Evolutionary conservation across 2,888 invertebrate species (phyloP).

Genomic region (Rhodophaea formosa): DNA sequence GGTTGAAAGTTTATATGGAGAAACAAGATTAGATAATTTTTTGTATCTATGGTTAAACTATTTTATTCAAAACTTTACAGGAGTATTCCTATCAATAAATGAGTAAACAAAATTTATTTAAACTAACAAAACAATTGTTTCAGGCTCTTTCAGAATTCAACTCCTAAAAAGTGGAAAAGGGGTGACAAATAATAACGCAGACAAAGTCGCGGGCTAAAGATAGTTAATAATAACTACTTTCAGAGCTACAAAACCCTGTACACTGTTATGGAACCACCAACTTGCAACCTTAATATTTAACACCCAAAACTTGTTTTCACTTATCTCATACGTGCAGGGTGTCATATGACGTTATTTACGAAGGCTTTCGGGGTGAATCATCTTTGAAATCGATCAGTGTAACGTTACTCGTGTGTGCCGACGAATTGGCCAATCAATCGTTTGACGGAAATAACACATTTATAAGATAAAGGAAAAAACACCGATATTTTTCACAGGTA

Average conservation of each 20-base stretch:
- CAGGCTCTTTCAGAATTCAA: too few relatives aligned
- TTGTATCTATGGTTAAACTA: too few relatives aligned
- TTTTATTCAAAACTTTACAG: too few relatives aligned
- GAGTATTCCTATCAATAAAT: too few relatives aligned
- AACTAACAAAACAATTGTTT: too few relatives aligned
- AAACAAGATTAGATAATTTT: too few relatives aligned
- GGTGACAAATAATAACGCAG: not conserved
- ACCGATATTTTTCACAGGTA: not conserved
- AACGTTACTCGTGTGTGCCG: conserved; percentile 13
- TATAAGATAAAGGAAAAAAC: conserved; percentile 8
- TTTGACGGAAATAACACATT: conserved; percentile 11
- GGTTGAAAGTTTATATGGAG: too few relatives aligned
- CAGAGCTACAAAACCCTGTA: not conserved
- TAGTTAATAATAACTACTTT: not conserved
- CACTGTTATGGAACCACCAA: too few relatives aligned
- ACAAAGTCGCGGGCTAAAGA: not conserved
- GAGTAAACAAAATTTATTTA: too few relatives aligned
- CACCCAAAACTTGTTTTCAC: not conserved
- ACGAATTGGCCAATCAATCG: conserved; percentile 17
- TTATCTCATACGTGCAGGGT: not conserved
- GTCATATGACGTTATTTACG: conserved; percentile 15
- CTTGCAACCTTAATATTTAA: not conserved
- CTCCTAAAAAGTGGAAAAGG: too few relatives aligned
- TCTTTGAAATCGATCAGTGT: conserved; percentile 16
- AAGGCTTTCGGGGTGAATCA: conserved; percentile 15